Evolutionary conservation across 2,888 invertebrate genomes (phyloP), one percentile per base, ranked within the genome.

Genomic region (Polylopha cassiicola): DNA sequence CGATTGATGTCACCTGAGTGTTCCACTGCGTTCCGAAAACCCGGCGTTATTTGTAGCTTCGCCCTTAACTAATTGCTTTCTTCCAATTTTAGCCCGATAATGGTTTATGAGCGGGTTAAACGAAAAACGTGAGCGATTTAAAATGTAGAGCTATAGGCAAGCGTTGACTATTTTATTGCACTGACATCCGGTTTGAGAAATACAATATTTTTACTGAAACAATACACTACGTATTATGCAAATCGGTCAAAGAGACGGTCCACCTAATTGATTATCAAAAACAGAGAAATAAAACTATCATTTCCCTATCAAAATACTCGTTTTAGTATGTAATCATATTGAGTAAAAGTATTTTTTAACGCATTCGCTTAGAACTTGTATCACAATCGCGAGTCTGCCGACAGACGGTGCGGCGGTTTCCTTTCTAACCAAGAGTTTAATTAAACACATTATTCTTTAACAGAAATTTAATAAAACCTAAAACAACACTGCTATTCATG

Each of bases 31-130:
- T 21, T 6, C 16, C 16, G 16, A 4, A 6, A 5, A 14, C 8
- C 28, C 53, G 43, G 51, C 34, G 53, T 55, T 62, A 60, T 63
- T 64, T 63, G 65, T 60, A 55, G 51, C 29, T 33, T 37, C 38
- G 51, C 48, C 56, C 56, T 58, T 63, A 64, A 73, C 73, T 79
- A 81, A 81, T 82, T 80, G 74, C 72, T 79, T 77, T 78, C 78
- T 80, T 76, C 73, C 76, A 78, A 79, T 79, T 80, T 72, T 53
- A 68, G 61, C 60, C 64, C 66, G 68, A 73, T 73, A 79, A 77
- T 73, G 65, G 67, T 47, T 52, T 43, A 37, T 36, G 11, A 32
- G 34, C 38, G 53, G 60, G 29, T 1, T 23, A 43, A 60, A 54
- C 13, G 7, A 39, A 47, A 36, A 31, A 4, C 2, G 0, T 39